Evolutionary conservation across 2,797 vertebrate genomes (phyloP).

Genomic region (Borostomias antarcticus): DNA sequence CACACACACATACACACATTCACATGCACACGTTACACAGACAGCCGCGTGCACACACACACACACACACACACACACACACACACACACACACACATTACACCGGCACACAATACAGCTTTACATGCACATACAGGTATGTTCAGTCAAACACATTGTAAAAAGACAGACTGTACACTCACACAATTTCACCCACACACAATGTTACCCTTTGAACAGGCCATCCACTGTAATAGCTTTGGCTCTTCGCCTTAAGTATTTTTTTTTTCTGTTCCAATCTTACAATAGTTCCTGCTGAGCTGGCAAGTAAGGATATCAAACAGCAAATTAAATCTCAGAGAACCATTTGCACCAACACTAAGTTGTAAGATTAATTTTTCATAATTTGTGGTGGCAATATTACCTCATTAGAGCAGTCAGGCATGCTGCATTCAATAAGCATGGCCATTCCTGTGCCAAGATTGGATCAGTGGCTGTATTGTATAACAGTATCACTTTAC

Average conservation of each 20-base stretch:
- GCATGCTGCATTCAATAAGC: conserved; percentile 70
- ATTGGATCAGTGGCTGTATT: conserved; percentile 54
- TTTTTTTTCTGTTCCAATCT: conserved; percentile 61
- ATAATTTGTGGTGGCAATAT: conserved; percentile 74
- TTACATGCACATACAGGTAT: conserved; percentile 41
- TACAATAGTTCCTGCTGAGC: conserved; percentile 72
- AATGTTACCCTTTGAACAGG: conserved; percentile 60
- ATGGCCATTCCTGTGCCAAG: conserved; percentile 62
- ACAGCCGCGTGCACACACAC: background rate
- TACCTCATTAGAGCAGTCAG: conserved; percentile 73
- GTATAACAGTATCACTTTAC: conserved; percentile 20
- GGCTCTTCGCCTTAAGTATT: conserved; percentile 68
- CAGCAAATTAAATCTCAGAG: conserved; percentile 76
- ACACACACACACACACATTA: background rate
- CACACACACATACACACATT: conserved; percentile 19
- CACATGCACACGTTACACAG: too few relatives aligned
- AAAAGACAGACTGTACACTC: background rate
- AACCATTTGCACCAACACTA: conserved; percentile 68
- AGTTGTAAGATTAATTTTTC: conserved; percentile 78
- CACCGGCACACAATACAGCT: conserved; percentile 22
- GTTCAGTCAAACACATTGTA: too few relatives aligned
- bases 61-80: background rate
- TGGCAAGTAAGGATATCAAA: conserved; percentile 80
- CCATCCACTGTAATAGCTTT: conserved; percentile 68
- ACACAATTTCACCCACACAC: conserved; percentile 32